Evolutionary conservation across 2,797 vertebrate genomes (phyloP).

Genomic region (Chrosomus eos): DNA sequence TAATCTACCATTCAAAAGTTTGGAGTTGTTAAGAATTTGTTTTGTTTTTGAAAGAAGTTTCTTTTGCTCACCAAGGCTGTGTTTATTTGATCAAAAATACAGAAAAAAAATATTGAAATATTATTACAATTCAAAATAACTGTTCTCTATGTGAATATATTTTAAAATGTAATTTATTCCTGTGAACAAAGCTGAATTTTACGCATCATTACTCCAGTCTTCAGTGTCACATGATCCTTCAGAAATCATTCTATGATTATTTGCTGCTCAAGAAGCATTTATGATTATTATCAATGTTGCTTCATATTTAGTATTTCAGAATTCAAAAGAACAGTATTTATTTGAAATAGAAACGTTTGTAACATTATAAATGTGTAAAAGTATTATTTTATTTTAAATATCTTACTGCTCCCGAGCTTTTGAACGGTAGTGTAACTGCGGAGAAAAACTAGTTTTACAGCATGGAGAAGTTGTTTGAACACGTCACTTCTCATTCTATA

Average conservation of each 20-base stretch:
- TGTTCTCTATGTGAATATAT: neutral
- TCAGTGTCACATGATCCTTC: neutral
- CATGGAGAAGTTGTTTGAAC: neutral
- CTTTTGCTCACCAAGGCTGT: neutral
- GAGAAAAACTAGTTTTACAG: neutral
- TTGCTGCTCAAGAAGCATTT: too few species aligned
- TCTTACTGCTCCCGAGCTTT: neutral
- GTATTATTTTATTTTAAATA: too few species aligned
- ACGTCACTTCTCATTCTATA: neutral
- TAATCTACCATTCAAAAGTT: neutral
- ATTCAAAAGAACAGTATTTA: too few species aligned
- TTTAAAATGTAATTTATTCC: neutral
- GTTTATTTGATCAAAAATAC: too few species aligned
- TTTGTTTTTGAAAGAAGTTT: neutral
- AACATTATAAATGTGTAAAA: neutral
- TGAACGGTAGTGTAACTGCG: neutral
- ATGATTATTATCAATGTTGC: neutral
- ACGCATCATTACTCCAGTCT: neutral
- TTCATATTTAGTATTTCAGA: neutral
- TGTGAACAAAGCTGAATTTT: neutral
- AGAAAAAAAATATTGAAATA: neutral
- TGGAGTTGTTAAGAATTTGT: neutral
- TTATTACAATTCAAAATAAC: neutral
- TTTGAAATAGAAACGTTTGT: neutral
- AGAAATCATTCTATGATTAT: too few species aligned